Conservation (phyloP, 2,113 vertebrate species). For the Gambusia affinis region DNA sequence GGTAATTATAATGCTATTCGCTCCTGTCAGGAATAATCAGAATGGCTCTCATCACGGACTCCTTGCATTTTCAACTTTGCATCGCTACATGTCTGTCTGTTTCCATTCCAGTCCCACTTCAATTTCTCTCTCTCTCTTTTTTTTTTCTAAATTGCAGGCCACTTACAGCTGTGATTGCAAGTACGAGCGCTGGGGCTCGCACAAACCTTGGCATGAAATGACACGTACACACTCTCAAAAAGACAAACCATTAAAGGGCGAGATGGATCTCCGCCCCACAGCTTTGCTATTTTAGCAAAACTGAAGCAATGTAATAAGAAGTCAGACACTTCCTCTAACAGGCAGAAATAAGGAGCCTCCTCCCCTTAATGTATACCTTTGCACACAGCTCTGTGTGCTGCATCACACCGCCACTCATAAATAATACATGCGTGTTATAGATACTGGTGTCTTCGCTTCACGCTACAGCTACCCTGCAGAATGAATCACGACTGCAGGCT, state of each 20-base stretch:
- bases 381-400: conserved; percentile 38
- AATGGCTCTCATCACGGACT: conserved; percentile 46
- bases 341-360: conserved; percentile 50
- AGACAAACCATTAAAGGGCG: conserved; percentile 38
- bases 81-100: conserved; percentile 14
- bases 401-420: conserved; percentile 39
- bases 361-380: conserved; percentile 62
- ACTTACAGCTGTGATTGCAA: conserved; percentile 58
- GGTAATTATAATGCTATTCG: conserved; percentile 30
- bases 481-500: conserved; percentile 55
- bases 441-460: conserved; percentile 47
- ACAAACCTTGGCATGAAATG: conserved; percentile 1
- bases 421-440: conserved; percentile 65
- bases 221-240: neutral
- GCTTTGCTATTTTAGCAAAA: conserved; percentile 54
- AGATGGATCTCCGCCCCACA: conserved; percentile 50
- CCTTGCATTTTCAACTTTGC: conserved; percentile 36
- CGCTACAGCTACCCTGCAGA: conserved; percentile 37
- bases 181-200: conserved; percentile 23
- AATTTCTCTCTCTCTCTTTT: conserved; percentile 14
- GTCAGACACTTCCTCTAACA: conserved; percentile 45
- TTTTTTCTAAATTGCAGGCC: conserved; percentile 45
- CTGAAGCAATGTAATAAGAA: conserved; percentile 46
- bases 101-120: conserved; percentile 26
- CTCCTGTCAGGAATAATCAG: conserved; percentile 46